These are phyloP conservation scores for Gavia stellata DNA, from an alignment of 2,113 vertebrate genomes.

Conservation along the genomic window DNA sequence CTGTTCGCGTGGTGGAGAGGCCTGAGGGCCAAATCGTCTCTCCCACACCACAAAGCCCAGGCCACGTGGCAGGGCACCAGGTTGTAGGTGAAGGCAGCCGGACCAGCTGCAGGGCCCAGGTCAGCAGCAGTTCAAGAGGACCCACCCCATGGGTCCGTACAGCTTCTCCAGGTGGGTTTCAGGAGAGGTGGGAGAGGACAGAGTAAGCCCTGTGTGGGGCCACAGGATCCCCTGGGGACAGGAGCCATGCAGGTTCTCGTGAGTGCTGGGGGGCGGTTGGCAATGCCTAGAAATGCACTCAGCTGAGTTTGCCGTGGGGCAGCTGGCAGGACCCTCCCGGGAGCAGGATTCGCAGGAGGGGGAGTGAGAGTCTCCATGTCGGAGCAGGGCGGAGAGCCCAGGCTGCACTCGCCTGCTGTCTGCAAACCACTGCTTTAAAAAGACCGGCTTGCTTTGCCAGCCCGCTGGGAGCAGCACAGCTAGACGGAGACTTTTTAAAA, in stretches of 20 bases:
- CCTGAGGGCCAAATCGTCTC: background rate
- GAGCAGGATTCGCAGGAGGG: background rate
- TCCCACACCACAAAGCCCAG: background rate
- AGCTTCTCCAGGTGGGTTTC: background rate
- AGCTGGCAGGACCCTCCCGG: background rate
- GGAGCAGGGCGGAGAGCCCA: rapidly evolving
- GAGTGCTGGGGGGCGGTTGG: background rate
- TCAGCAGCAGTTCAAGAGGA: background rate
- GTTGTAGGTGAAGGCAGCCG: background rate
- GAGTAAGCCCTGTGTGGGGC: background rate
- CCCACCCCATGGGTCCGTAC: rapidly evolving
- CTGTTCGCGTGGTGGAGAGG: background rate
- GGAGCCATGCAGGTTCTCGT: rapidly evolving
- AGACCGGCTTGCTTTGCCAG: background rate
- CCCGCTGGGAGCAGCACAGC: rapidly evolving
- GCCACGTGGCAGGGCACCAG: too few species aligned
- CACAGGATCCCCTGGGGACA: too few species aligned
- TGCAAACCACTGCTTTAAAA: background rate
- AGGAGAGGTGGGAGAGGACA: background rate
- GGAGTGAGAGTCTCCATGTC: too few species aligned
- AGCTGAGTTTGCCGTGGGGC: rapidly evolving
- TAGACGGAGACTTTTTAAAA: background rate
- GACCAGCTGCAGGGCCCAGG: background rate
- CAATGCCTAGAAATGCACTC: background rate
- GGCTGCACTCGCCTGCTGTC: rapidly evolving